Base-by-base conservation (phyloP, 1,140 invertebrate species). In the Carposina sasakii region DNA sequence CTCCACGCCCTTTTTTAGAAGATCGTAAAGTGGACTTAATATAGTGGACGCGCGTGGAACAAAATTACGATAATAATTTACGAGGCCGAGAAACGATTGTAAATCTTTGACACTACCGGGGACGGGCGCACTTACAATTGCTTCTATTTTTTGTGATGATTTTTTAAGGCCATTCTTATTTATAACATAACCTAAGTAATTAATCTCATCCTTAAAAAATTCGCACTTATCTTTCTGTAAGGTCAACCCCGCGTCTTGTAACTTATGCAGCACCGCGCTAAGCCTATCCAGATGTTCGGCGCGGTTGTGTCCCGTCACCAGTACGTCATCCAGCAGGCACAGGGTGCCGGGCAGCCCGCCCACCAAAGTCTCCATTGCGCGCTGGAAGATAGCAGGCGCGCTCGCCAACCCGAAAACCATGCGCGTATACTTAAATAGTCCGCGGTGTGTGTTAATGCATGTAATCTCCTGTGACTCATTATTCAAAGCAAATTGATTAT, bases 51-150 rank as follows among this genome's bases (percentile, higher is more conserved):
- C 34, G 8, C n/a, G 5, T 37, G 15, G 34, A 5, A 37, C 34
- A 37, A 37, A 33, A 37, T 19, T 37, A 6, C 34, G 17, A 37
- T 37, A 37, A 19, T 37, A 37, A 19, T 37, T 37, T 3, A 20
- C n/a, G 5, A 37, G 20, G 5, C 19, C 34, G 17, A 37, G 20
- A 37, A 37, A 37, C 5, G 34, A 37, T 20, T 37, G 34, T 4
- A 37, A 19, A 8, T 37, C 16, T 5, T 19, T 2, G n/a, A 37
- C 34, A 19, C 20, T 37, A 3, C 3, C 16, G 8, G 34, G 15
- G 3, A 20, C 20, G 15, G 30, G 15, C 5, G 34, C 34, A 6
- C 20, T 19, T 2, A 37, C 15, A 3, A 37, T 37, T 19, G 34
- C 34, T 19, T 37, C 4, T 37, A 37, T n/a, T 37, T 37, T 37